phyloP scores from a whole-genome alignment of 64 coral and sea anemone species.

The Cladopsammia gracilis region DNA sequence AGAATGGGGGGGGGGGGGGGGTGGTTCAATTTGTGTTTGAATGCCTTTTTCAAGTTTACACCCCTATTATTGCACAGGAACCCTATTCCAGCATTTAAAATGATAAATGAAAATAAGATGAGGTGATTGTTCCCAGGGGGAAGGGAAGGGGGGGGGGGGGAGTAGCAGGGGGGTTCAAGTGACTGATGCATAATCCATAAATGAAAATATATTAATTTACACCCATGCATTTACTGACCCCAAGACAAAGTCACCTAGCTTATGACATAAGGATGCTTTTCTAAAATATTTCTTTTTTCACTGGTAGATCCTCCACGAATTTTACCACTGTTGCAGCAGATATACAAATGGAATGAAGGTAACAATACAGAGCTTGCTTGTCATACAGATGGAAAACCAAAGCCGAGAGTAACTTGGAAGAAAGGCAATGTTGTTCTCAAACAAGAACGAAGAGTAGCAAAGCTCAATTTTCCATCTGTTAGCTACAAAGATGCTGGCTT shows the following conservation, averaged over 20 bases:
- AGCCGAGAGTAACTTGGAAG: conserved; percentile 39
- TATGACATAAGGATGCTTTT: no score
- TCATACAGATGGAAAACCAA: conserved; percentile 44
- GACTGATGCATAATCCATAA: no score
- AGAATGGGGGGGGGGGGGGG: no score
- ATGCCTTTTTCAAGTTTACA: no score
- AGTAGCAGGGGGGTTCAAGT: no score
- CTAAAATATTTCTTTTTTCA: not conserved
- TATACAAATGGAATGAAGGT: conserved; percentile 23
- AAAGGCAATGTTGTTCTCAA: conserved; percentile 14
- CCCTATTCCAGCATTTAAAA: no score
- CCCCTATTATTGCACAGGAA: no score
- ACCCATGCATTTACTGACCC: not conserved
- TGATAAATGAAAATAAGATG: no score
- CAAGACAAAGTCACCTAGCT: no score
- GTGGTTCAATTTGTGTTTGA: no score
- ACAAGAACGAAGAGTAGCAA: not conserved
- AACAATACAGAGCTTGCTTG: conserved; percentile 19
- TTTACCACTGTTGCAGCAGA: not conserved
- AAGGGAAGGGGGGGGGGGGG: no score
- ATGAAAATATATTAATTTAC: not conserved
- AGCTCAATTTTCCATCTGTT: conserved; percentile 49
- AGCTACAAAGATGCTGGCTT: conserved; percentile 37
- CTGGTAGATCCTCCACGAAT: conserved; percentile 42
- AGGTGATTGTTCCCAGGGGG: no score